These are phyloP conservation scores for Penaeus chinensis DNA, from an alignment of 1,140 invertebrate species.

Conservation along the genomic window DNA sequence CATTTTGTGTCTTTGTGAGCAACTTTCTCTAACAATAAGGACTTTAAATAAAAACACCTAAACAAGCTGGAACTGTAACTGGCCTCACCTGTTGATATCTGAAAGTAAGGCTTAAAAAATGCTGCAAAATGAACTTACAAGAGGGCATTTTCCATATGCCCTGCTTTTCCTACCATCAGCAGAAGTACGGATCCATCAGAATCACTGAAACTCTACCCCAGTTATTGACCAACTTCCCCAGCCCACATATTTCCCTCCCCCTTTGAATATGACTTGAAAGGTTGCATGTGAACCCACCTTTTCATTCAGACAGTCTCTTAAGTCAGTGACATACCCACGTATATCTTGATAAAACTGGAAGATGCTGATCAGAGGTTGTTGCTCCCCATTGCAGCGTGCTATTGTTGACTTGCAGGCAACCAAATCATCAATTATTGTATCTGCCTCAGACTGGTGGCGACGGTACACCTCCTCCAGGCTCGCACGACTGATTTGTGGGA, in stretches of 20 bases:
- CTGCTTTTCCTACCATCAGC: too few relatives aligned
- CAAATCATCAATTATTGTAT: slow-evolving; percentile 64
- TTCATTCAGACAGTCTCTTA: slow-evolving; percentile 94
- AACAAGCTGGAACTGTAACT: slow-evolving; percentile 29
- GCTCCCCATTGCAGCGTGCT: slow-evolving; percentile 70
- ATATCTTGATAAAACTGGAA: slow-evolving; percentile 96
- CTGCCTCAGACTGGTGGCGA: slow-evolving; percentile 70
- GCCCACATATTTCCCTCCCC: background rate
- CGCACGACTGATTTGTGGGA: slow-evolving; percentile 43
- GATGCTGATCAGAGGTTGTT: slow-evolving; percentile 78
- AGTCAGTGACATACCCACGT: slow-evolving; percentile 94
- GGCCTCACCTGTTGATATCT: slow-evolving; percentile 20
- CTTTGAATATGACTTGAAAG: slow-evolving; percentile 41
- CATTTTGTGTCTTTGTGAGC: too few relatives aligned
- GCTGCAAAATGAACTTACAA: too few relatives aligned
- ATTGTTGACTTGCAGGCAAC: slow-evolving; percentile 53
- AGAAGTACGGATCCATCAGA: too few relatives aligned
- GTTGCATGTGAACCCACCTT: slow-evolving; percentile 76
- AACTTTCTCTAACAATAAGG: too few relatives aligned
- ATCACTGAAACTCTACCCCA: background rate
- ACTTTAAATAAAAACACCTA: background rate
- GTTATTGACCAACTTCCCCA: slow-evolving; percentile 19
- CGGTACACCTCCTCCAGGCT: slow-evolving; percentile 74
- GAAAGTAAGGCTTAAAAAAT: slow-evolving; percentile 19
- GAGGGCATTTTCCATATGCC: too few relatives aligned